Evolutionary conservation across 2,797 vertebrate species (phyloP).

Genomic region (Gadopsis bispinosus): DNA sequence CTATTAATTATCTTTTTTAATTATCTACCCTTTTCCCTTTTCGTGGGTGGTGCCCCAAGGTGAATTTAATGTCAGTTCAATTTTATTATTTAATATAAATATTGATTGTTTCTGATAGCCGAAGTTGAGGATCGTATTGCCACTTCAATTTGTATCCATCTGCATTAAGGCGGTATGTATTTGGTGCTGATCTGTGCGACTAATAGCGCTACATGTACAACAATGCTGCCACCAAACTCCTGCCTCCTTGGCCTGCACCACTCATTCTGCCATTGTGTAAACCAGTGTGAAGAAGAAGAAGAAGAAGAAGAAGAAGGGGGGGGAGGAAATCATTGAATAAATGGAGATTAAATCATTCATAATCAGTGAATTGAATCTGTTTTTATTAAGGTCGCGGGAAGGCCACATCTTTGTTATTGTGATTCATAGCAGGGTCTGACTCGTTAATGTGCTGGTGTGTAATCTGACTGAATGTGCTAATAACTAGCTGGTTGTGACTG

Average conservation of each 20-base stretch:
- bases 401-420: slow-evolving; percentile 33
- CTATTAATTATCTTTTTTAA: too few species aligned
- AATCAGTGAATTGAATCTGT: slow-evolving; percentile 42
- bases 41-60: too few species aligned
- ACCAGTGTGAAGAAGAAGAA: not conserved
- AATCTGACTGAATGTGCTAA: slow-evolving; percentile 50
- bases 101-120: too few species aligned
- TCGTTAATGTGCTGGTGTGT: slow-evolving; percentile 42
- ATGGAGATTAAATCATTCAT: slow-evolving; percentile 57
- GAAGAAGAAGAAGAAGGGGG: not conserved
- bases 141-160: too few species aligned
- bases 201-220: not conserved
- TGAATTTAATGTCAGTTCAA: too few species aligned
- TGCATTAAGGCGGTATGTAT: too few species aligned
- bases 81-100: too few species aligned
- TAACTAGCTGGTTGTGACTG: slow-evolving; percentile 16
- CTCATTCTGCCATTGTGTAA: slow-evolving; percentile 32
- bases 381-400: slow-evolving; percentile 40
- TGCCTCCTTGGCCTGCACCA: slow-evolving; percentile 3
- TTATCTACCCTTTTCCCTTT: too few species aligned
- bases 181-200: too few species aligned
- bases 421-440: slow-evolving; percentile 50
- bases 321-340: slow-evolving; percentile 25
- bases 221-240: slow-evolving; percentile 26
- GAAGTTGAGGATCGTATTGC: too few species aligned